phyloP scores from a whole-genome alignment of 2,888 invertebrate genomes.

The Quadroppia sp. region DNA sequence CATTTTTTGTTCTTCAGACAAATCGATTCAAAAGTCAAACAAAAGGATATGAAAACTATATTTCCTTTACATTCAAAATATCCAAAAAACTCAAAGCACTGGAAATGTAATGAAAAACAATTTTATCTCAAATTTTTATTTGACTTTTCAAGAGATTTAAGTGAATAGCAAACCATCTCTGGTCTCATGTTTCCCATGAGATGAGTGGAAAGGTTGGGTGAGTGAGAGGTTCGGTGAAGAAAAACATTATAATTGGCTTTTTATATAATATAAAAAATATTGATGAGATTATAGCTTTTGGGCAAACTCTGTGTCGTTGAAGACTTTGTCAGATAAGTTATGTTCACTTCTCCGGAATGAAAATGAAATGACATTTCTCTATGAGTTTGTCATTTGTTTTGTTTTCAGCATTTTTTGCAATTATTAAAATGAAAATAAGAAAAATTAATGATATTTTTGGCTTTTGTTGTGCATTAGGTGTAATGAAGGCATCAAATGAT shows the following conservation, averaged over 20 bases:
- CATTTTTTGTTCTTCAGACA: too few species aligned
- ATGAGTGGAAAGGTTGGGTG: too few species aligned
- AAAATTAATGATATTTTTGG: background rate
- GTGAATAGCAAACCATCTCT: background rate
- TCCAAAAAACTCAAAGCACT: too few species aligned
- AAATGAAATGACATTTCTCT: slow-evolving; percentile 27
- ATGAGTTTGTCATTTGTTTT: slow-evolving; percentile 28
- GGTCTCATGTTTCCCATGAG: slow-evolving; percentile 29
- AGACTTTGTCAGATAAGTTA: background rate
- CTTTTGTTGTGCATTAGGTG: background rate
- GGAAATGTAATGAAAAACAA: background rate
- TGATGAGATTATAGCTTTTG: slow-evolving; percentile 34
- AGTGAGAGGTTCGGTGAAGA: background rate
- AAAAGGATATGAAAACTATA: too few species aligned
- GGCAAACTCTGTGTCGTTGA: slow-evolving; percentile 14
- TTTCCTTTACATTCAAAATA: too few species aligned
- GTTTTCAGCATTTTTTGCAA: background rate
- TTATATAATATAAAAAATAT: slow-evolving; percentile 30
- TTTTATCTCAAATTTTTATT: background rate
- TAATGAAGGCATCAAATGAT: slow-evolving; percentile 31
- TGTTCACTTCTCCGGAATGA: background rate
- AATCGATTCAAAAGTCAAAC: too few species aligned
- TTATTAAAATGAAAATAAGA: background rate
- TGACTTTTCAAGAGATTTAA: background rate
- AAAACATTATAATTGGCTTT: slow-evolving; percentile 36